Conservation (phyloP, 2,888 invertebrate genomes). For the Drosophila kambysellisi region DNA sequence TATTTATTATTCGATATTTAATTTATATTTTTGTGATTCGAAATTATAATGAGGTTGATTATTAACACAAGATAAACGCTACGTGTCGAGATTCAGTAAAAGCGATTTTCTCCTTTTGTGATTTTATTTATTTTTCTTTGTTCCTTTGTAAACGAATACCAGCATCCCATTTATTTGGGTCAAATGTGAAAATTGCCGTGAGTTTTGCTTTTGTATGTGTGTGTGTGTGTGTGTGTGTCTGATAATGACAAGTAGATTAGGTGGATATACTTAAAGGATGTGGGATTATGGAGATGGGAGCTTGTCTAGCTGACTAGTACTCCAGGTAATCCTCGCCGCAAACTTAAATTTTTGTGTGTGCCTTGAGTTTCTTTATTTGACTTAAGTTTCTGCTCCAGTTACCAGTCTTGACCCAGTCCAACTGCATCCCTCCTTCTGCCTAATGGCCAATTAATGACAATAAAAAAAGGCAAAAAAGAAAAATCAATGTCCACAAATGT, state of each 20-base stretch:
- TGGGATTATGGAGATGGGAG: neutral
- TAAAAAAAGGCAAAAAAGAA: constrained; percentile 18
- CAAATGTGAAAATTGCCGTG: constrained; percentile 38
- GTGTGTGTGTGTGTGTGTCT: constrained; percentile 12
- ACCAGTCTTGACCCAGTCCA: constrained; percentile 37
- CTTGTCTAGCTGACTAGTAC: neutral
- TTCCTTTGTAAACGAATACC: neutral
- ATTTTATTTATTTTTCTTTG: constrained; percentile 8
- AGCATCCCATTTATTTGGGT: constrained; percentile 27
- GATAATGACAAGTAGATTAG: constrained; percentile 49
- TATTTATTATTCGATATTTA: neutral
- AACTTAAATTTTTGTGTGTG: neutral
- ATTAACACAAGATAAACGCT: constrained; percentile 66
- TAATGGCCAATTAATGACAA: constrained; percentile 63
- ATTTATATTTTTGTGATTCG: constrained; percentile 33
- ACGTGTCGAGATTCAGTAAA: constrained; percentile 54
- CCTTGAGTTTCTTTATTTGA: neutral
- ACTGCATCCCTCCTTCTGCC: neutral
- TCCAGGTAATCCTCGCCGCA: neutral
- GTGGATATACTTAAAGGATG: constrained; percentile 8
- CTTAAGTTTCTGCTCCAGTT: neutral
- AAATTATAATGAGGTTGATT: constrained; percentile 73
- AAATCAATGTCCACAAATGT: constrained; percentile 44
- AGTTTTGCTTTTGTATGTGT: constrained; percentile 6
- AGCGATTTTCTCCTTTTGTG: constrained; percentile 13